These are phyloP conservation scores for Eidolon dupreanum DNA, from an alignment of 2,797 vertebrate species.

Conservation along the genomic window DNA sequence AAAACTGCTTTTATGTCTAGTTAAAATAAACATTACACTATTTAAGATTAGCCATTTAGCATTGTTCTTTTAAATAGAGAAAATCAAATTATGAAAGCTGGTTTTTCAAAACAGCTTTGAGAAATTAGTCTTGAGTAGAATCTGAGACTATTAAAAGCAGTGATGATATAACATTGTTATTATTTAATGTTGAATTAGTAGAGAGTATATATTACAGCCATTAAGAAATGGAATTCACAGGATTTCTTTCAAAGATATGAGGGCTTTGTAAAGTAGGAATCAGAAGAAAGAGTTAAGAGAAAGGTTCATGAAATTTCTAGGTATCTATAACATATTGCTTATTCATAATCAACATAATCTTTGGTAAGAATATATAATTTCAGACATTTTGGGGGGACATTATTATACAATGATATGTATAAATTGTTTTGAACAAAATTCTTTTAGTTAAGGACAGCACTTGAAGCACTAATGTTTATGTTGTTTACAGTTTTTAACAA, in stretches of 20 bases:
- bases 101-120: conserved; percentile 1
- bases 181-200: conserved; percentile 3
- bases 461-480: not conserved
- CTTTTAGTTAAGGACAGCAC: not conserved
- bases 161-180: not conserved
- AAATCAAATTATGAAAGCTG: not conserved
- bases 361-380: not conserved
- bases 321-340: not conserved
- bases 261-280: not conserved
- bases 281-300: not conserved
- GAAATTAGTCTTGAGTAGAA: not conserved
- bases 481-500: conserved; percentile 17
- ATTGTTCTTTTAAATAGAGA: not conserved
- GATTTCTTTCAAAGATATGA: conserved; percentile 9
- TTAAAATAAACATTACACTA: not conserved
- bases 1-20: not conserved
- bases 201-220: not conserved
- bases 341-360: not conserved
- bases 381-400: not conserved
- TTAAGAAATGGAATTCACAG: not conserved
- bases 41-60: not conserved
- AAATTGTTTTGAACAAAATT: not conserved
- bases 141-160: not conserved
- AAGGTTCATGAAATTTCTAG: not conserved
- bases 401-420: not conserved